phyloP scores from a whole-genome alignment of 1,140 invertebrate genomes.

The Drosophila elegans region DNA sequence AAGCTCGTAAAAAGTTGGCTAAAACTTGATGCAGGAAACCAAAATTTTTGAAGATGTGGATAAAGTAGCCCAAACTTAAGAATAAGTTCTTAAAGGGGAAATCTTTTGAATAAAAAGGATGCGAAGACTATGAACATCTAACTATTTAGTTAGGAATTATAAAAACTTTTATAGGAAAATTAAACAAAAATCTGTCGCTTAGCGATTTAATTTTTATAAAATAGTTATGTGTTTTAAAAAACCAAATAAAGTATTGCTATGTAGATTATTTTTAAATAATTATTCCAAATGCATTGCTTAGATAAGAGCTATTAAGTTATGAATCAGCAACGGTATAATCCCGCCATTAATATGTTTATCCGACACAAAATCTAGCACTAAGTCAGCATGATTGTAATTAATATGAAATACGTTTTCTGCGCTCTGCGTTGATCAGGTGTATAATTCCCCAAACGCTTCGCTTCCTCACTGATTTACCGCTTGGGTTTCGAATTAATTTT shows the following conservation, averaged over 20 bases:
- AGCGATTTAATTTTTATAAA: too few species aligned
- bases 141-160: too few species aligned
- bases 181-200: too few species aligned
- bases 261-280: not conserved
- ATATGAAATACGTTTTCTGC: slow-evolving; percentile 22
- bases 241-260: too few species aligned
- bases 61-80: not conserved
- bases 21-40: slow-evolving; percentile 7
- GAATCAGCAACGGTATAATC: not conserved
- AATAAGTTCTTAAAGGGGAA: not conserved
- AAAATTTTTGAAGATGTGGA: not conserved
- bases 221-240: too few species aligned
- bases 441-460: slow-evolving; percentile 35
- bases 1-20: slow-evolving; percentile 23
- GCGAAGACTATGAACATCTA: too few species aligned
- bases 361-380: slow-evolving; percentile 8
- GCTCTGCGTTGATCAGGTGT: slow-evolving; percentile 27
- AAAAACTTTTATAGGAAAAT: too few species aligned
- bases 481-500: slow-evolving; percentile 72
- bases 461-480: slow-evolving; percentile 52
- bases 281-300: not conserved
- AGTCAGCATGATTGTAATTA: slow-evolving; percentile 29
- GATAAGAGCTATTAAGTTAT: not conserved
- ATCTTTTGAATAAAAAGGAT: not conserved
- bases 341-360: not conserved